Evolutionary conservation across 2,113 vertebrate genomes (phyloP).

Genomic region (Datnioides undecimradiatus): DNA sequence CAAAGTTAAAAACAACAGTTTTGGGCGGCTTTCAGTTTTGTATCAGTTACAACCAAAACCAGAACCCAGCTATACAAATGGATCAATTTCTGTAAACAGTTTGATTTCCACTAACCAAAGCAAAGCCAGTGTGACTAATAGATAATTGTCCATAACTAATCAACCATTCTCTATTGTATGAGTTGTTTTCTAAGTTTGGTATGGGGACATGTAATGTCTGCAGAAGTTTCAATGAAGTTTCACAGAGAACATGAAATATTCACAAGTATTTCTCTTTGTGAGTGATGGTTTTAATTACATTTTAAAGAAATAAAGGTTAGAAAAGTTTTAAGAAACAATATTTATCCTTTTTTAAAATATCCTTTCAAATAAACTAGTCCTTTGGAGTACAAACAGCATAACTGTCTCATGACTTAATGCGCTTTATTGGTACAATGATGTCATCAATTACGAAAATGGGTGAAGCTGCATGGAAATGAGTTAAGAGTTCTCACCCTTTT

Average conservation of each 20-base stretch:
- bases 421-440: background rate
- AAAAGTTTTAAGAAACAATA: background rate
- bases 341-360: background rate
- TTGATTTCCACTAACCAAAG: background rate
- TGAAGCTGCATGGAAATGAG: too few relatives aligned
- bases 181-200: background rate
- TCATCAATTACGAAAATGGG: too few relatives aligned
- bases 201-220: background rate
- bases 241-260: background rate
- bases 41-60: constrained; percentile 6
- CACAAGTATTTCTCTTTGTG: background rate
- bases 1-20: background rate
- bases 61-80: background rate
- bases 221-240: background rate
- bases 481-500: too few relatives aligned
- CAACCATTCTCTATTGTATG: background rate
- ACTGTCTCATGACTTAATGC: background rate
- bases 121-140: constrained; percentile 2
- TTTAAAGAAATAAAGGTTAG: background rate
- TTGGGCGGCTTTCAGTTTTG: background rate
- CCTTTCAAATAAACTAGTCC: background rate
- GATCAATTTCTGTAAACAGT: constrained; percentile 1
- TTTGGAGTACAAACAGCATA: background rate
- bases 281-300: background rate
- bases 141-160: constrained; percentile 6